These are phyloP conservation scores for Melipona quadrifasciata DNA, from an alignment of 1,140 invertebrate genomes.

Conservation along the genomic window DNA sequence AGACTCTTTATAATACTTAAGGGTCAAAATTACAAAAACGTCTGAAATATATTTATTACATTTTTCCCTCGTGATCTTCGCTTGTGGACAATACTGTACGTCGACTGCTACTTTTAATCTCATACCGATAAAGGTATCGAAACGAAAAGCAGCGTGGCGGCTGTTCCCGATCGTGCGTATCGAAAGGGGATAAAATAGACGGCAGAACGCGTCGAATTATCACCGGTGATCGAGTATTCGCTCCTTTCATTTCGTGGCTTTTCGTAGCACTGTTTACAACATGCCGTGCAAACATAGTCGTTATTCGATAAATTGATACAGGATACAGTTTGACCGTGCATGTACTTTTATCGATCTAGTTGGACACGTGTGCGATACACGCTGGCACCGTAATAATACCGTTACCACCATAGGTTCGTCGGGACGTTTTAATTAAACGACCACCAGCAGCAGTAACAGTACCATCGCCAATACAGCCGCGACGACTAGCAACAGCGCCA, in stretches of 20 bases:
- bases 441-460: not conserved
- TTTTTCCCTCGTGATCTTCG: not conserved
- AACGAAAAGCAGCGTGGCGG: no score
- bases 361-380: not conserved
- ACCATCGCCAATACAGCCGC: not conserved
- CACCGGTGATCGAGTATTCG: not conserved
- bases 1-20: no score
- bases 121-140: not conserved
- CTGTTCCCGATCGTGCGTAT: not conserved
- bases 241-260: not conserved
- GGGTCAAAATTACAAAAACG: no score
- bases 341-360: conserved; percentile 28
- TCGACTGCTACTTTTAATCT: not conserved
- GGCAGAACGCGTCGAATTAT: not conserved
- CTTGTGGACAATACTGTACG: not conserved
- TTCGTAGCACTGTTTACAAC: conserved; percentile 4
- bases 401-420: conserved; percentile 33
- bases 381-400: conserved; percentile 22
- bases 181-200: not conserved
- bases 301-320: conserved; percentile 32
- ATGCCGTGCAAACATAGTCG: not conserved
- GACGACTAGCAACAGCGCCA: not conserved
- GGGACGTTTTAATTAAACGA: conserved; percentile 49
- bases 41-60: no score
- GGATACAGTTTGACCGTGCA: not conserved